Evolutionary conservation across 92 coral and sea anemone genomes (phyloP), one percentile per base, ranked within the genome.

Genomic region (Parazoanthus atlanticus): DNA sequence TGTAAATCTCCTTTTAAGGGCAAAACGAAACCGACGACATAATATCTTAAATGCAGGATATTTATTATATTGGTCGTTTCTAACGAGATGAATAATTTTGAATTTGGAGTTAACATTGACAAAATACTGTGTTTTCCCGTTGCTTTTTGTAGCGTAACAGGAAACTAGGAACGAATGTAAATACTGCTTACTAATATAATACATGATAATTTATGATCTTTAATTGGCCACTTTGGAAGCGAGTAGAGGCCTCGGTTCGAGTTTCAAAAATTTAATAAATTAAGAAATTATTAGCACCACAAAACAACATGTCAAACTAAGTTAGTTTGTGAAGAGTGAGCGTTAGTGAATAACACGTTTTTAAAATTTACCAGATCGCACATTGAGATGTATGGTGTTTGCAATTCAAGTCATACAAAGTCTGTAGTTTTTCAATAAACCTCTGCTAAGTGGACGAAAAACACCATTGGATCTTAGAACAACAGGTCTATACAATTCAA

Each of bases 31-130:
- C 15, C 5, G 40, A 43, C 58, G 65, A 26, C 30, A 26, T 47
- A 26, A 56, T 26, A 47, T 15, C 19, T 13, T 52, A 2, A 52
- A 52, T 78, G 66, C 52, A 78, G 30, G 67, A 38, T 78, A 78
- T 78, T 78, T 78, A 78, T 26, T 28, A 32, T 77, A 43, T 77
- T 78, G 26, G 56, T 78, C 31, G 82, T 78, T 78, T 28, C 38
- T 15, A 29, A n/a, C 13, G 54, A 46, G 56, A 49, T 28, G 31
- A 77, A n/a, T 43, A 78, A 46, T 78, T 78, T 78, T 28, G 65
- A 78, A 78, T 47, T 43, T 26, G 13, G 31, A 16, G 25, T 43
- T 46, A n/a, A 78, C 28, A 46, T 46, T 25, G 38, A 47, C 41
- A 16, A n/a, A 25, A 21, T 21, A 76, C 8, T 19, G 30, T 30